A percentile compares a stretch with the other conserved stretches of the same genome.
Evolutionary conservation across 2,797 vertebrate species (phyloP).

Genomic region (Takifugu ocellatus): DNA sequence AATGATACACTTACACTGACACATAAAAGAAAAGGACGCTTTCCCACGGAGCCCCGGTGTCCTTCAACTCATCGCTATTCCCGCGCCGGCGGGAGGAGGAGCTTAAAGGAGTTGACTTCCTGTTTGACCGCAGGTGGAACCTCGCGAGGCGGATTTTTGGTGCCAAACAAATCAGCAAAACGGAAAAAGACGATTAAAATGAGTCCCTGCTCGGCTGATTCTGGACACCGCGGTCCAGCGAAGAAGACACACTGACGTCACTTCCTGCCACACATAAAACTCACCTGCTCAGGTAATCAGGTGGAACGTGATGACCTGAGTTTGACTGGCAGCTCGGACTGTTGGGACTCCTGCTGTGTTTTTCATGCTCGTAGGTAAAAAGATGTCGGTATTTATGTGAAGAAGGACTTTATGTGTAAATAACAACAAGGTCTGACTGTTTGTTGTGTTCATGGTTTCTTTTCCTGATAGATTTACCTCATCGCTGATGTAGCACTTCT

Average conservation of each 20-base stretch:
- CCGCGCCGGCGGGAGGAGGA: slow-evolving; percentile 14
- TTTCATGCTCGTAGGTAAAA: neutral
- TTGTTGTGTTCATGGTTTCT: slow-evolving; percentile 37
- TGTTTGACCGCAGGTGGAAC: slow-evolving; percentile 36
- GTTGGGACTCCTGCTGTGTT: too few species aligned
- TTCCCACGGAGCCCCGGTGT: slow-evolving; percentile 14
- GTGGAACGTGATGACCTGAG: too few species aligned
- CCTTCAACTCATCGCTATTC: slow-evolving; percentile 20
- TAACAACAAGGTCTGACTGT: slow-evolving; percentile 39
- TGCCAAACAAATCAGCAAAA: slow-evolving; percentile 30
- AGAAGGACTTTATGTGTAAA: slow-evolving; percentile 72
- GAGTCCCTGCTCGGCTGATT: slow-evolving; percentile 7
- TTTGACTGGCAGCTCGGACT: too few species aligned
- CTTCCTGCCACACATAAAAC: neutral
- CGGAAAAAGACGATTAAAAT: slow-evolving; percentile 9
- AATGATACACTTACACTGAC: too few species aligned
- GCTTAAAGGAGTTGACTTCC: slow-evolving; percentile 2
- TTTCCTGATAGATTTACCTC: slow-evolving; percentile 66
- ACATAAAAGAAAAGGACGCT: neutral
- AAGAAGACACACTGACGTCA: neutral
- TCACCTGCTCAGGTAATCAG: slow-evolving; percentile 1
- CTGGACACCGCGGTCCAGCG: neutral
- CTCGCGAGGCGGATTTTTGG: slow-evolving; percentile 8
- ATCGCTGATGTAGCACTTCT: slow-evolving; percentile 77
- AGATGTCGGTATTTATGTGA: slow-evolving; percentile 68